These are phyloP conservation scores for Helarctos malayanus DNA, from an alignment of 2,797 vertebrate species.

Conservation along the genomic window DNA sequence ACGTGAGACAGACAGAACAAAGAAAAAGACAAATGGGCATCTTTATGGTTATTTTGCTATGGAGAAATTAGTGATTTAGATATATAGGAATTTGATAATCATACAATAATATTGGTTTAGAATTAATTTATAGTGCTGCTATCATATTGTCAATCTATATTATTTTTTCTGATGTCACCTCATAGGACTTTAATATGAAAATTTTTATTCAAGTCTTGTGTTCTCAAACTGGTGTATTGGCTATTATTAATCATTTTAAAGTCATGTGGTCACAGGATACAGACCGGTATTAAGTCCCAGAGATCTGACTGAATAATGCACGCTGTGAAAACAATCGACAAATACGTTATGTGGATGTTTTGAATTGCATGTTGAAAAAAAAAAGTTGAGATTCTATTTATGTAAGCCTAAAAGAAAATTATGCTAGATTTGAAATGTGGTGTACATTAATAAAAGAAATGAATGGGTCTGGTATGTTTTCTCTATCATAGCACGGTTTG, in stretches of 20 bases:
- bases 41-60: background rate
- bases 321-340: background rate
- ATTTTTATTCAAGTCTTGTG: background rate
- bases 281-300: background rate
- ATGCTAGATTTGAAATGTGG: background rate
- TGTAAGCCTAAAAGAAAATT: slow-evolving; percentile 2
- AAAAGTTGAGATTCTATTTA: background rate
- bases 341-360: background rate
- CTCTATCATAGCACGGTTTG: background rate
- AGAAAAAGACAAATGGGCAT: background rate
- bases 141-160: background rate
- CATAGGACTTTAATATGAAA: background rate
- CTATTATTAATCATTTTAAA: background rate
- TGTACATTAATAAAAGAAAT: slow-evolving; percentile 9
- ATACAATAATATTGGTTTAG: background rate
- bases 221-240: background rate
- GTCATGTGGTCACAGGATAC: background rate
- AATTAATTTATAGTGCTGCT: background rate
- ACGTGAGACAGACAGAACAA: background rate
- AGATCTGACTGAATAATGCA: background rate
- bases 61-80: background rate
- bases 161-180: background rate
- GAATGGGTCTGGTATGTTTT: background rate
- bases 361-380: background rate
- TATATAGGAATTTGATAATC: background rate